Conservation (phyloP, 2,888 invertebrate genomes). For the Eupithecia dodoneata region DNA sequence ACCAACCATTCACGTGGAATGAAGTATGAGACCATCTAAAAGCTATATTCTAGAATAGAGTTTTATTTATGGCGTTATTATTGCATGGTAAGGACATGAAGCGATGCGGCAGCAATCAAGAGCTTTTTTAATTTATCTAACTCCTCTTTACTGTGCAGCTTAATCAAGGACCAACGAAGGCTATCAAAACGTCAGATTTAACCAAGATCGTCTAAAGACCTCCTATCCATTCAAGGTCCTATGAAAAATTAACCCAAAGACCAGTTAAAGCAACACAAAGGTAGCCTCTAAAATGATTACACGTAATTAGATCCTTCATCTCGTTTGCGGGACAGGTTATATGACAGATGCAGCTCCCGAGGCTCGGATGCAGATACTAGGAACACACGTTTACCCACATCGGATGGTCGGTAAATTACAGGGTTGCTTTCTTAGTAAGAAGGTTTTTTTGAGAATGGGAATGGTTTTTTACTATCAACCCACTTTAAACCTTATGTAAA, state of each 20-base stretch:
- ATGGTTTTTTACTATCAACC: not conserved
- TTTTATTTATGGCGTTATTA: not conserved
- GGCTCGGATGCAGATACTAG: constrained; percentile 23
- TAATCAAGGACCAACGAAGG: not conserved
- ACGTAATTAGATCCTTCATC: constrained; percentile 17
- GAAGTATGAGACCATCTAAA: not conserved
- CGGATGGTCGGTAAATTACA: not conserved
- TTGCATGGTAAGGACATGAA: not conserved
- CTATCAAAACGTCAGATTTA: not conserved
- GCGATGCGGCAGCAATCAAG: not conserved
- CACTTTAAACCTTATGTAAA: not conserved
- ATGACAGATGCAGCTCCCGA: constrained; percentile 29
- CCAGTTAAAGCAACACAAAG: not conserved
- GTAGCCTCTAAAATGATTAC: constrained; percentile 13
- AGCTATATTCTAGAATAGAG: not conserved
- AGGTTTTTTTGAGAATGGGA: not conserved
- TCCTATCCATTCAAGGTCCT: not conserved
- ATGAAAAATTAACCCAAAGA: not conserved
- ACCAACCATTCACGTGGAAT: not conserved
- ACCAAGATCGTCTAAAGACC: not conserved
- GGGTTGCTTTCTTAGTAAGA: not conserved
- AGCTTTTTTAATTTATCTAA: not conserved
- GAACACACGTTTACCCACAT: not conserved
- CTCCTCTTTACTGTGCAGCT: not conserved
- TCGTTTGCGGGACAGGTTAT: constrained; percentile 21